These are phyloP conservation scores for Rhinoptilus africanus DNA, from an alignment of 2,113 vertebrate genomes.

Conservation along the genomic window DNA sequence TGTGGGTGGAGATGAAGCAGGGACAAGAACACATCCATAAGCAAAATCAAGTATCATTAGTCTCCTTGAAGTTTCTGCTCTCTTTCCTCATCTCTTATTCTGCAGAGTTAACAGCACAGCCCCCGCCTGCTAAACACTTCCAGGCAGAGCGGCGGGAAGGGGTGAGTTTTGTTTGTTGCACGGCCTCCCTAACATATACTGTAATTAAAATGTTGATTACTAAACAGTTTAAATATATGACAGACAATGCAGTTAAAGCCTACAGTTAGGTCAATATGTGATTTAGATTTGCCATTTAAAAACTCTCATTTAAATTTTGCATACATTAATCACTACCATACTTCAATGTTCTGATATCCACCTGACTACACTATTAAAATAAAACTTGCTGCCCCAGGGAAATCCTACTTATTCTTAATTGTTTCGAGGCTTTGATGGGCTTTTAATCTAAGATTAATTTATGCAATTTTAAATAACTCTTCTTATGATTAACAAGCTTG, in stretches of 20 bases:
- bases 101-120: not conserved
- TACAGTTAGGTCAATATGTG: constrained; percentile 85
- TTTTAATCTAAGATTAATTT: constrained; percentile 99
- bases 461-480: constrained; percentile 99
- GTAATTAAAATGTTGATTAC: constrained; percentile 82
- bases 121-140: not conserved
- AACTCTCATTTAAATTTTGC: constrained; percentile 91
- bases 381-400: constrained; percentile 94
- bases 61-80: not conserved
- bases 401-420: constrained; percentile 99
- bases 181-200: constrained; percentile 36
- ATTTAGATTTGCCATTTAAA: constrained; percentile 86
- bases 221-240: constrained; percentile 77
- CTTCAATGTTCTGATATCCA: constrained; percentile 95
- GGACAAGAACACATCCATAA: not conserved
- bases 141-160: not conserved
- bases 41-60: not conserved
- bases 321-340: constrained; percentile 96
- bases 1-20: not conserved
- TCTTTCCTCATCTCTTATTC: not conserved
- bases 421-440: constrained; percentile 97
- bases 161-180: constrained; percentile 69
- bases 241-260: constrained; percentile 79
- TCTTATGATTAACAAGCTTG: constrained; percentile 99
- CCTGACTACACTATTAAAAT: constrained; percentile 94